Evolutionary conservation across 2,113 vertebrate species (phyloP).

Genomic region (Aphyosemion australe): DNA sequence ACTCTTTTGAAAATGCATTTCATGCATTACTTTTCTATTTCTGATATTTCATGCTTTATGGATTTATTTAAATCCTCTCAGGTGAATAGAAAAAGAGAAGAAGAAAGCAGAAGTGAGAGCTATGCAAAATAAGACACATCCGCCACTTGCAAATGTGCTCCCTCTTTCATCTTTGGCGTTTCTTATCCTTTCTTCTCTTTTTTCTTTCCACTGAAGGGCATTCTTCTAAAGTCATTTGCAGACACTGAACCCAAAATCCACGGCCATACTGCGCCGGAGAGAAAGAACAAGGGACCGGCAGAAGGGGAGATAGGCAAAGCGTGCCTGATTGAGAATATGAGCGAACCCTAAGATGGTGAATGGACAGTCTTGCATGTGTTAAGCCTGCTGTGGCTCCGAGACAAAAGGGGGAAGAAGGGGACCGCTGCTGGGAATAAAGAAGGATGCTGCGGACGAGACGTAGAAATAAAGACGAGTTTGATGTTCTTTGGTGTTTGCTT

Average conservation of each 20-base stretch:
- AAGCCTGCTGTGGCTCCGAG: constrained; percentile 52
- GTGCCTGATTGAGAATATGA: constrained; percentile 38
- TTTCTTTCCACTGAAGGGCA: constrained; percentile 61
- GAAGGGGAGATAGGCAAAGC: constrained; percentile 26
- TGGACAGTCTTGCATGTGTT: constrained; percentile 67
- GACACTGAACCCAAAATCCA: constrained; percentile 57
- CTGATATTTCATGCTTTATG: constrained; percentile 79
- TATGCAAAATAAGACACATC: constrained; percentile 78
- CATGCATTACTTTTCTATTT: constrained; percentile 77
- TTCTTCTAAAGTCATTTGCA: constrained; percentile 72
- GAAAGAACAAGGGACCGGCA: constrained; percentile 32
- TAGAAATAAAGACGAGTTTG: constrained; percentile 38
- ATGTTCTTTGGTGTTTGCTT: constrained; percentile 44
- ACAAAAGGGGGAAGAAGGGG: constrained; percentile 56
- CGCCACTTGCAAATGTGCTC: constrained; percentile 74
- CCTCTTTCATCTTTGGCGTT: constrained; percentile 74
- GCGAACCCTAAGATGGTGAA: constrained; percentile 66
- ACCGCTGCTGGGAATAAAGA: constrained; percentile 27
- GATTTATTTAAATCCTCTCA: constrained; percentile 81
- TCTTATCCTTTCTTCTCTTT: constrained; percentile 64
- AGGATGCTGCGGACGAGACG: constrained; percentile 41
- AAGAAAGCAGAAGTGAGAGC: constrained; percentile 78
- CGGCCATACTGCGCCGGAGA: constrained; percentile 22
- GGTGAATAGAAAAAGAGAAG: constrained; percentile 77
- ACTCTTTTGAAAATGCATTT: constrained; percentile 70